Conservation (phyloP, 2,888 invertebrate species). For the Drosophila falleni region DNA sequence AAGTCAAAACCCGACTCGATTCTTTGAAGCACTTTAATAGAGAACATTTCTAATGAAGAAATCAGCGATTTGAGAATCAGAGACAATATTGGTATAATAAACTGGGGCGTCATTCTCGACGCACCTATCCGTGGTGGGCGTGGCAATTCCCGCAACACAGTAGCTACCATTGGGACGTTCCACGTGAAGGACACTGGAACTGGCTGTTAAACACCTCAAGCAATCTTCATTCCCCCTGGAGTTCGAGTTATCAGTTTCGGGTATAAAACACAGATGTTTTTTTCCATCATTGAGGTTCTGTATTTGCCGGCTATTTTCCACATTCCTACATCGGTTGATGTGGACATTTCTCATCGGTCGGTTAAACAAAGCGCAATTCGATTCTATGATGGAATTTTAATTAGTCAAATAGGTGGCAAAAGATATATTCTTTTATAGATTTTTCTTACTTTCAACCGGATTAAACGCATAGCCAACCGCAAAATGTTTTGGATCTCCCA, state of each 20-base stretch:
- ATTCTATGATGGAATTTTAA: background rate
- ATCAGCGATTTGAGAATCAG: background rate
- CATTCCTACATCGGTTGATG: background rate
- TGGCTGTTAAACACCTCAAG: background rate
- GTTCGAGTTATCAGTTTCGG: background rate
- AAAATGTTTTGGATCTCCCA: background rate
- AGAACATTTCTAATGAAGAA: background rate
- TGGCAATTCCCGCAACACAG: conserved; percentile 25
- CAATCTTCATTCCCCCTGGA: background rate
- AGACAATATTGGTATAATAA: conserved; percentile 11
- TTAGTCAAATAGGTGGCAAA: background rate
- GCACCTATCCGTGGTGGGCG: conserved; percentile 13
- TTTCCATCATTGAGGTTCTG: background rate
- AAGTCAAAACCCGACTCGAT: background rate
- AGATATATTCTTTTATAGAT: background rate
- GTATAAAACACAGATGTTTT: background rate
- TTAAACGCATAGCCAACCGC: background rate
- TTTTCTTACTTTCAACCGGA: background rate
- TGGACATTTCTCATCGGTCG: background rate
- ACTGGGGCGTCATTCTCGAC: background rate
- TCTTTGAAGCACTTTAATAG: background rate
- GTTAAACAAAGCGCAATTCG: conserved; percentile 1
- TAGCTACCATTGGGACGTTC: background rate
- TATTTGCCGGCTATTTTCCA: background rate
- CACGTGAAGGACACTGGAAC: conserved; percentile 16